A percentile compares a stretch with the other conserved stretches of the same genome.
Conservation (phyloP, 2,888 invertebrate species). For the Pogonocherus hispidulus region DNA sequence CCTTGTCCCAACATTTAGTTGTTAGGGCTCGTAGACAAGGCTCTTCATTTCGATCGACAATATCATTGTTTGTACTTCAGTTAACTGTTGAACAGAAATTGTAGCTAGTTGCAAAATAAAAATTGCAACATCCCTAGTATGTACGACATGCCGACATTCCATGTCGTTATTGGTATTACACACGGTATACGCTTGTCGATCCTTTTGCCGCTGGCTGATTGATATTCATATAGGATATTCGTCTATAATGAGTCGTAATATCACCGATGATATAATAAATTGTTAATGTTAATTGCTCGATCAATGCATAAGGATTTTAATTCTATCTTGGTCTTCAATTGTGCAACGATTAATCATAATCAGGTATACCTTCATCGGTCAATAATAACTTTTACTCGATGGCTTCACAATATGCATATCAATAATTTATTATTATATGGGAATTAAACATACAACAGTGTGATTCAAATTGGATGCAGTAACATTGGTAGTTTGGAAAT, state of each 20-base stretch:
- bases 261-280: not conserved
- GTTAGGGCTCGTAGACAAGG: no score
- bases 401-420: not conserved
- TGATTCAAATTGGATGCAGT: no score
- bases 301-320: not conserved
- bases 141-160: not conserved
- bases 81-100: not conserved
- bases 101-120: not conserved
- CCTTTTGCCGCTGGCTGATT: not conserved
- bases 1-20: no score
- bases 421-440: no score
- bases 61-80: no score
- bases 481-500: no score
- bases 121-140: not conserved
- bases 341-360: not conserved
- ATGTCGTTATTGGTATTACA: no score
- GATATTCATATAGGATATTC: not conserved
- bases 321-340: not conserved
- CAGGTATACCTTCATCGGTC: not conserved
- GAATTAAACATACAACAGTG: no score
- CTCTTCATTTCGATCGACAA: no score
- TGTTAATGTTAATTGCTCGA: not conserved
- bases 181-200: not conserved
- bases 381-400: not conserved
- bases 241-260: not conserved